phyloP scores from a whole-genome alignment of 2,113 vertebrate species.

The Pseudolaguvia tuberculata region DNA sequence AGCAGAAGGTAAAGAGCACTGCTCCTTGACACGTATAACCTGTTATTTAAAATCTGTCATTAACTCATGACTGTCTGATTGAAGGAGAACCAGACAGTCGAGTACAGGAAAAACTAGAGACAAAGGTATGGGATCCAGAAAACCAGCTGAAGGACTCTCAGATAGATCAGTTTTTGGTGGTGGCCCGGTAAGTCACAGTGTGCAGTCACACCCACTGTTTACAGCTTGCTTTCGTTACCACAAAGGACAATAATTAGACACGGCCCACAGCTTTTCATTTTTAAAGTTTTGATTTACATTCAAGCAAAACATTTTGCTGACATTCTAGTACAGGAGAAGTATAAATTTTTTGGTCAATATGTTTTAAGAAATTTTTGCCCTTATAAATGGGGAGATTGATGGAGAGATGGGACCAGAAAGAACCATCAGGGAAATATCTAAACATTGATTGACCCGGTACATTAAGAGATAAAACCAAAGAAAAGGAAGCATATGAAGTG shows the following conservation, averaged over 20 bases:
- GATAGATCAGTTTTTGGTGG: slow-evolving; percentile 92
- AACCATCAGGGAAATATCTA: no score
- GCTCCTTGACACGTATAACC: background rate
- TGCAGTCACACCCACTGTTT: slow-evolving; percentile 17
- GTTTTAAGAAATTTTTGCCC: no score
- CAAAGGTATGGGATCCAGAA: slow-evolving; percentile 89
- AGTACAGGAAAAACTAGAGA: slow-evolving; percentile 88
- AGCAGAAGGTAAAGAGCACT: slow-evolving; percentile 70
- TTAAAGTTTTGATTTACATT: no score
- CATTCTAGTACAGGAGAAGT: background rate
- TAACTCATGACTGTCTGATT: background rate
- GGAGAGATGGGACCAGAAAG: no score
- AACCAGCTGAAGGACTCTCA: slow-evolving; percentile 90
- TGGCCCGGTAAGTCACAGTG: slow-evolving; percentile 77
- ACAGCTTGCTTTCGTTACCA: slow-evolving; percentile 42
- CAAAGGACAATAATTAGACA: background rate
- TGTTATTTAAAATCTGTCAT: background rate
- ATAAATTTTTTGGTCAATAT: no score
- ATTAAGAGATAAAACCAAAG: no score
- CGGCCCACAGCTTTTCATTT: no score
- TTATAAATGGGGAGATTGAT: no score
- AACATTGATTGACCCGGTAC: no score
- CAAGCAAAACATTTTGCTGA: no score
- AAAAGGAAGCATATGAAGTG: no score
- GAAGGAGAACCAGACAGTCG: slow-evolving; percentile 78